phyloP scores from a whole-genome alignment of 2,113 vertebrate species.

The Nothobranchius kuhntae region DNA sequence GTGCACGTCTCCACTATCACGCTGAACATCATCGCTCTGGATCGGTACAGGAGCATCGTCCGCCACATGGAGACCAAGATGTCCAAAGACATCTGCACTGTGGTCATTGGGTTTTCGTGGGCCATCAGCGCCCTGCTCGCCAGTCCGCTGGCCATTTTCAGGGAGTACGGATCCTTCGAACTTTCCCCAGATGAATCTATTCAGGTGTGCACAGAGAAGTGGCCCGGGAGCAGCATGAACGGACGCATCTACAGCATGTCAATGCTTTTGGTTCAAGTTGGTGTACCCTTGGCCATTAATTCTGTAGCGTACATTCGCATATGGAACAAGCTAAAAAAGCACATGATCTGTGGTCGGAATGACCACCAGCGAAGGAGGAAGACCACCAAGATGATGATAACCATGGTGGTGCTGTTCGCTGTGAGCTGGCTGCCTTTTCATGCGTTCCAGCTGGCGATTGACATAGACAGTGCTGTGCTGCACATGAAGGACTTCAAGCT shows the following conservation, averaged over 20 bases:
- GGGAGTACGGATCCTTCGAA: conserved; percentile 86
- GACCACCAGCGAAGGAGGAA: conserved; percentile 86
- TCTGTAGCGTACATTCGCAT: conserved; percentile 88
- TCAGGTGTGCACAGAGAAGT: conserved; percentile 88
- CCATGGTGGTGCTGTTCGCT: conserved; percentile 90
- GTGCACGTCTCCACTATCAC: conserved; percentile 95
- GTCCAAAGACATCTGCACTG: conserved; percentile 86
- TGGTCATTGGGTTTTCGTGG: conserved; percentile 89
- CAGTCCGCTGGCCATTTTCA: conserved; percentile 92
- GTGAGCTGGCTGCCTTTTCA: conserved; percentile 94
- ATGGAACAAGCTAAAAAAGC: conserved; percentile 89
- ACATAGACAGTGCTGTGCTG: conserved; percentile 86
- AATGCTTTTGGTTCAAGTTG: conserved; percentile 88
- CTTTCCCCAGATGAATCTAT: conserved; percentile 83
- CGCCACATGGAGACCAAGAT: conserved; percentile 91
- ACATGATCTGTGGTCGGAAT: conserved; percentile 77
- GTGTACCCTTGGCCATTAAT: conserved; percentile 87
- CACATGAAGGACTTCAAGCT: conserved; percentile 90
- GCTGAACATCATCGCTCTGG: conserved; percentile 91
- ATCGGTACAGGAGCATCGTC: conserved; percentile 90
- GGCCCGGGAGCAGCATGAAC: conserved; percentile 85
- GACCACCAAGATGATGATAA: conserved; percentile 94
- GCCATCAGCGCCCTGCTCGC: conserved; percentile 87
- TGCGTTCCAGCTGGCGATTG: conserved; percentile 90
- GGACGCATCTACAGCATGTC: conserved; percentile 88